Base-by-base conservation (phyloP, 2,113 vertebrate genomes). In the Prionailurus viverrinus region DNA sequence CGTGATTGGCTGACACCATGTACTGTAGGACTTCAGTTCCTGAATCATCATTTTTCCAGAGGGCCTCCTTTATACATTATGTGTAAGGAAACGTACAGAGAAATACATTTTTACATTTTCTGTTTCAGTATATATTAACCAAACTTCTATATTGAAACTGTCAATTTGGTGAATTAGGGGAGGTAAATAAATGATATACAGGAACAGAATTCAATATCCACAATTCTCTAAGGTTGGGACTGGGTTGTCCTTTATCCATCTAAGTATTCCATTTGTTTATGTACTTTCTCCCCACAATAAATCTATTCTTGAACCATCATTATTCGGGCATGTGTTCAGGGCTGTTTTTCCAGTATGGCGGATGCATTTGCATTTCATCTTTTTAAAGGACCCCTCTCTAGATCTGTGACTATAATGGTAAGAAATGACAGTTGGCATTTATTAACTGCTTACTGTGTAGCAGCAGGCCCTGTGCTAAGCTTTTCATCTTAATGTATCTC, bases 281-380 rank as follows among this genome's bases (percentile, higher is more conserved):
- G 55, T 18, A 85, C 6, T 89, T 94, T 81, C 16, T 93, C 27
- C 36, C 74, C 78, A 3, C 71, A 79, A 94, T 68, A 65, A 94
- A 96, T 76, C 58, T 93, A 11, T 79, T 48, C 31, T 51, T 91
- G 89, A 90, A 69, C 14, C 14, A 73, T 92, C 23, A 81, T 89
- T 65, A 63, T 39, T 66, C 73, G 48, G 48, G 4, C 36, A 53
- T 74, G 4, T 85, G 19, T 51, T 71, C n/a, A 89, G 66, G 58
- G 48, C 23, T 91, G 33, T 79, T 93, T 97, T 91, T 58, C 81
- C 13, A 69, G 11, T 10, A 51, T 53, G 29, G 80, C 16, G n/a
- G 41, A 41, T 92, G 18, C 66, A 88, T 95, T 90, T 95, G n/a
- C 84, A 88, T 31, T 83, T 85, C 7, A n/a, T 53, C 55, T 94